Percentiles rank a stretch among this genome's conserved stretches.
These are phyloP conservation scores for Cinara cedri DNA, from an alignment of 2,888 invertebrate species.

Conservation along the genomic window DNA sequence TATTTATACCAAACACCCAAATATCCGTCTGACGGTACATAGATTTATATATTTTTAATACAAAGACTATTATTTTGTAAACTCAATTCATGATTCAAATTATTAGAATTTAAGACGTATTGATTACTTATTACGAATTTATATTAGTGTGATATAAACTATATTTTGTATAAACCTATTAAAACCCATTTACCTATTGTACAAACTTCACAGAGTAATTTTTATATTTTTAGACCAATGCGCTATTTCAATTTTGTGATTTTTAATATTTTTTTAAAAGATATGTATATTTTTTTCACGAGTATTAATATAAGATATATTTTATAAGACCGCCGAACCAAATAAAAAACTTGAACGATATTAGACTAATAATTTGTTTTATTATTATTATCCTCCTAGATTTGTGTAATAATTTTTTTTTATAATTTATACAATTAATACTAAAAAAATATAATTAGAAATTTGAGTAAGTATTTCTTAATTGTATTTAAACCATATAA, in stretches of 20 bases:
- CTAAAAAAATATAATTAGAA: no score
- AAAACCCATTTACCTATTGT: background rate
- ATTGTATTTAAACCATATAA: no score
- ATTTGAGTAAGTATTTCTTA: no score
- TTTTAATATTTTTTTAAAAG: conserved; percentile 11
- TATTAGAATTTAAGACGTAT: conserved; percentile 36
- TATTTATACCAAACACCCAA: conserved; percentile 15
- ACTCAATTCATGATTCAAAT: conserved; percentile 14
- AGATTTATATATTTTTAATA: conserved; percentile 14
- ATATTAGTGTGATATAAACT: conserved; percentile 6
- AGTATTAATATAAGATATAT: conserved; percentile 35
- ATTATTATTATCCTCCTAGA: background rate
- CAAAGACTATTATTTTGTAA: conserved; percentile 42
- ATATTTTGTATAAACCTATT: background rate
- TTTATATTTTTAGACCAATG: conserved; percentile 15
- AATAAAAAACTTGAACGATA: background rate
- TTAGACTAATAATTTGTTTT: background rate
- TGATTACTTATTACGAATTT: conserved; percentile 47
- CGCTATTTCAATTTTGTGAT: background rate
- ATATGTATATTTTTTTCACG: conserved; percentile 16
- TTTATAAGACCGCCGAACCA: conserved; percentile 30
- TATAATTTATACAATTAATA: background rate
- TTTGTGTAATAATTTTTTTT: no score
- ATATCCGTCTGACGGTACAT: conserved; percentile 9
- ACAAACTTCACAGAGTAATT: conserved; percentile 7